phyloP scores from a whole-genome alignment of 2,888 invertebrate genomes.

The Pogonocherus hispidulus region DNA sequence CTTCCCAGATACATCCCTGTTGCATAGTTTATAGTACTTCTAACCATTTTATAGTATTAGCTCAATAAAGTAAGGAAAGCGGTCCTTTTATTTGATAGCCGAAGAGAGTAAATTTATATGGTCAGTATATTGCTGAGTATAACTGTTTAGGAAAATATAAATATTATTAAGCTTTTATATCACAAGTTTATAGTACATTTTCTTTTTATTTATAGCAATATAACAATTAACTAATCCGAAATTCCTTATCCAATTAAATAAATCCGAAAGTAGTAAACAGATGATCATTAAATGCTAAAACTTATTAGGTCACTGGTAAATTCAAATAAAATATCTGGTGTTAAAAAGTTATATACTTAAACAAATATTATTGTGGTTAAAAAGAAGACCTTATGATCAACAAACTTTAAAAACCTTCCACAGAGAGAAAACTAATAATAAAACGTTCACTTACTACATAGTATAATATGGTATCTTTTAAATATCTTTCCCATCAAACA shows the following conservation, averaged over 20 bases:
- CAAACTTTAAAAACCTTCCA: too few species aligned
- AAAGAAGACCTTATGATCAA: too few species aligned
- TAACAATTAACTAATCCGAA: background rate
- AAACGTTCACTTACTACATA: too few species aligned
- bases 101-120: slow-evolving; percentile 16
- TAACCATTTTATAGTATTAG: background rate
- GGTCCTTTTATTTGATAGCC: slow-evolving; percentile 6
- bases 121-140: background rate
- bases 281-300: background rate
- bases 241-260: too few species aligned
- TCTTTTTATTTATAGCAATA: background rate
- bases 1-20: background rate
- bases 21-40: slow-evolving; percentile 1
- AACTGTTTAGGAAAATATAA: background rate
- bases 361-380: too few species aligned
- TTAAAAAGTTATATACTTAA: too few species aligned
- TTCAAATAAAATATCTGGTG: background rate
- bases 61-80: slow-evolving; percentile 12
- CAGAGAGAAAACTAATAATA: too few species aligned
- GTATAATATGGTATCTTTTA: too few species aligned
- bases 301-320: background rate
- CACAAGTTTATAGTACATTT: slow-evolving; percentile 5
- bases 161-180: slow-evolving; percentile 7
- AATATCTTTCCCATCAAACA: too few species aligned
- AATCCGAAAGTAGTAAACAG: background rate